Conservation (phyloP, 2,888 invertebrate species). For the Aricia artaxerxes region DNA sequence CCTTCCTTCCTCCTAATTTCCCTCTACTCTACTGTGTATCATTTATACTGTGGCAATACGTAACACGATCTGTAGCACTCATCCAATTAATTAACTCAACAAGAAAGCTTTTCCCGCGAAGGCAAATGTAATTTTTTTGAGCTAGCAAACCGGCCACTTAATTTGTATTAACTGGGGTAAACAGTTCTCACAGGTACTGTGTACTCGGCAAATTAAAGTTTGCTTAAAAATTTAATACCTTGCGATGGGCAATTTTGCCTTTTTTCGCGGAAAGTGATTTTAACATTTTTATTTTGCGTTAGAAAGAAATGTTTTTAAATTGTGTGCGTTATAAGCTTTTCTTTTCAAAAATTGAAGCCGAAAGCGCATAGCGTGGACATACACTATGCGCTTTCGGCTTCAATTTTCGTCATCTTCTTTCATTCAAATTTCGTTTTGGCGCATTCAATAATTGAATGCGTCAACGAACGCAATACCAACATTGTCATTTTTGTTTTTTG, state of each 20-base stretch:
- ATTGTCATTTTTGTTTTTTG: no score
- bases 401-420: no score
- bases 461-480: no score
- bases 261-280: neutral
- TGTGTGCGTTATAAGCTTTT: no score
- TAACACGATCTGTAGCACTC: slow-evolving; percentile 4
- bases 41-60: neutral
- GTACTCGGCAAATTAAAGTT: slow-evolving; percentile 6
- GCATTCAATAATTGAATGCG: no score
- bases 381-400: no score
- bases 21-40: neutral
- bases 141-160: slow-evolving; percentile 5
- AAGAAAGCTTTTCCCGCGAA: slow-evolving; percentile 6
- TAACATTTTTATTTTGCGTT: neutral
- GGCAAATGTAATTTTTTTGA: slow-evolving; percentile 15
- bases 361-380: no score
- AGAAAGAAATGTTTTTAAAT: neutral
- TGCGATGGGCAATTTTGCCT: neutral
- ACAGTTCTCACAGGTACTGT: slow-evolving; percentile 8
- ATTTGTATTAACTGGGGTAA: slow-evolving; percentile 1
- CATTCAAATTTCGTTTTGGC: no score
- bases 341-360: no score
- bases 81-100: slow-evolving; percentile 12
- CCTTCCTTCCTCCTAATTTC: no score
- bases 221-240: neutral